phyloP scores from a whole-genome alignment of 1,140 invertebrate genomes.

The Harlomillsia oculata region DNA sequence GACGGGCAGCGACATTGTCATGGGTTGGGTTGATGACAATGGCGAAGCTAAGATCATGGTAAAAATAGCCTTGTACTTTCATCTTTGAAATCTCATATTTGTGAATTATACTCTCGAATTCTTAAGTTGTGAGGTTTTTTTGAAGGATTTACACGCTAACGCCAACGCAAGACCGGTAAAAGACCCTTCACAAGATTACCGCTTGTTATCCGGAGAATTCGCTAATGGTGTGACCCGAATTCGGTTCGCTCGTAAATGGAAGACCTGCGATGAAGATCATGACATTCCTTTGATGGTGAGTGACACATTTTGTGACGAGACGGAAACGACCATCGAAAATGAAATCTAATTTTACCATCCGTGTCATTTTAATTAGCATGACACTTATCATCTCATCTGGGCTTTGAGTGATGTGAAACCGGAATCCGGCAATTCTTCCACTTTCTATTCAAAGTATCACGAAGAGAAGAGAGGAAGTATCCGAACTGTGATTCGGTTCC shows the following conservation, averaged over 20 bases:
- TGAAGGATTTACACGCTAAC: slow-evolving; percentile 66
- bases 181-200: slow-evolving; percentile 66
- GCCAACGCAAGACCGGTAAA: slow-evolving; percentile 54
- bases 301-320: background rate
- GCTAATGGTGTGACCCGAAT: slow-evolving; percentile 67
- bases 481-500: slow-evolving; percentile 49
- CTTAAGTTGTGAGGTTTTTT: too few relatives aligned
- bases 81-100: background rate
- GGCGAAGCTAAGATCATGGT: slow-evolving; percentile 56
- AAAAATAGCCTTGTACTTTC: slow-evolving; percentile 39
- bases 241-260: slow-evolving; percentile 59
- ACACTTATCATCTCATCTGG: slow-evolving; percentile 68
- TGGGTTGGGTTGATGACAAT: slow-evolving; percentile 64
- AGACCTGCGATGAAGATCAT: slow-evolving; percentile 70
- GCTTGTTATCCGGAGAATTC: slow-evolving; percentile 56
- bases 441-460: too few relatives aligned
- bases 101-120: too few relatives aligned
- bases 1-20: slow-evolving; percentile 66
- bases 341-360: too few relatives aligned
- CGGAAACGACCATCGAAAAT: too few relatives aligned
- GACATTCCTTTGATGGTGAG: too few relatives aligned
- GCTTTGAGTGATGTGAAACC: slow-evolving; percentile 59
- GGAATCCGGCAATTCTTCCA: background rate
- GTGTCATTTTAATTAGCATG: slow-evolving; percentile 46
- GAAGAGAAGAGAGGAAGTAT: slow-evolving; percentile 53